Evolutionary conservation across 1,140 invertebrate species (phyloP), one percentile per base, ranked within the genome.

Genomic region (Microplitis mediator): DNA sequence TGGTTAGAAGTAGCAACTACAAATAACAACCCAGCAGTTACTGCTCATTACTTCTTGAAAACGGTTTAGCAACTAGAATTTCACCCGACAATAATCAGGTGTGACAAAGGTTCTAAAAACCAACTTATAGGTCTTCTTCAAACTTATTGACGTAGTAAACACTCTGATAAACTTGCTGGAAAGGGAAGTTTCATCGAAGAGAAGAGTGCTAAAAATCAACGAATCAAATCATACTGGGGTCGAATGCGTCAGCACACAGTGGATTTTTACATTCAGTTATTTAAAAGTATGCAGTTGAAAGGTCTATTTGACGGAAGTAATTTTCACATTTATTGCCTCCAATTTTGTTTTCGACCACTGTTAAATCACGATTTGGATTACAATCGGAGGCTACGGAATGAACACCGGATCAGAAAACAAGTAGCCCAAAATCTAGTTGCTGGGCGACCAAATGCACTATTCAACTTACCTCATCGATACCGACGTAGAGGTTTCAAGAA

Each of bases 261-360:
- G 16, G 67, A 69, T 45, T 69, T 16, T 60, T 60, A 60, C 39
- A 69, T 60, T 39, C 67, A 69, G 16, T 14, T 69, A n/a, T 69
- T 60, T 23, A 69, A 69, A 52, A 8, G 4, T 11, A 31, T 69
- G 35, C 54, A 60, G 14, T 2, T 39, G 16, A 36, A 60, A 3
- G 58, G 58, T 16, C 39, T 69, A 23, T 69, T 69, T 60, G 36
- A 69, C 39, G 34, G 54, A 3, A 36, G 13, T 50, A 34, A 4
- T 60, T 14, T 69, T 0, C 32, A 69, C 60, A 60, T 32, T 3
- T 60, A 69, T 6, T 69, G 52, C 36, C 31, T 69, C 3, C 54
- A 61, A 16, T 60, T 58, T 52, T 69, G 54, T 45, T 69, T 60
- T 60, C 52, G 67, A 2, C 54, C 54, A 39, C 31, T 69, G 3